Evolutionary conservation across 2,888 invertebrate species (phyloP), one percentile per base, ranked within the genome.

Genomic region (Cataglyphis albicans): DNA sequence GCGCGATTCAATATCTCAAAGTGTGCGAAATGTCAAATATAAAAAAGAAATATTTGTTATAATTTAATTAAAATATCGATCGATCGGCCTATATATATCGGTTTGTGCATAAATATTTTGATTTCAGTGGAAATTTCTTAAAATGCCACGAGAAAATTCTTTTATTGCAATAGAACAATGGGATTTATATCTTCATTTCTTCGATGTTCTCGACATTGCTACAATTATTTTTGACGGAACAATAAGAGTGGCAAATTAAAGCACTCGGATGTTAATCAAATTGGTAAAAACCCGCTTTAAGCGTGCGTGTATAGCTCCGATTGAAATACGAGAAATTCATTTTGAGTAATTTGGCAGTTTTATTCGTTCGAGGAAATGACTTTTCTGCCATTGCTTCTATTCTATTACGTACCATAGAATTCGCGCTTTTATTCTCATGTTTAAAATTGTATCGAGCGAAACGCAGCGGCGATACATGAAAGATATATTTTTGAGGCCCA

Each of bases 331-430:
- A 44, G 73, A 63, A 81, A 75, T 81, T 81, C 64, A 75, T 81
- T 81, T 81, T 64, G 75, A 81, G 63, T 80, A 80, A 80, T 80
- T 80, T 80, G 78, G 78, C 78, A 80, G 78, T 83, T 63, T 44
- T 55, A 68, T 52, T 87, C 83, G 83, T 25, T 67, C 87, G 81
- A 73, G 83, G 74, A 83, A 73, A 87, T 80, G 61, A 65, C 82
- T 81, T 85, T 89, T 86, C 82, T 81, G 59, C 70, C 81, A 38
- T 10, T 48, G 80, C n/a, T 61, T 29, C 73, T 61, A 67, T 89
- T 87, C 78, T 81, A 44, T 57, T 68, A 32, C 61, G 55, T 44
- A n/a, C 41, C 44, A 67, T 61, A 80, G 78, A 70, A 70, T 57
- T 44, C 70, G 78, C 32, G 59, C 67, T 41, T 70, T 70, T 59